Evolutionary conservation across 2,888 invertebrate genomes (phyloP), one percentile per base, ranked within the genome.

Genomic region (Xylota segnis): DNA sequence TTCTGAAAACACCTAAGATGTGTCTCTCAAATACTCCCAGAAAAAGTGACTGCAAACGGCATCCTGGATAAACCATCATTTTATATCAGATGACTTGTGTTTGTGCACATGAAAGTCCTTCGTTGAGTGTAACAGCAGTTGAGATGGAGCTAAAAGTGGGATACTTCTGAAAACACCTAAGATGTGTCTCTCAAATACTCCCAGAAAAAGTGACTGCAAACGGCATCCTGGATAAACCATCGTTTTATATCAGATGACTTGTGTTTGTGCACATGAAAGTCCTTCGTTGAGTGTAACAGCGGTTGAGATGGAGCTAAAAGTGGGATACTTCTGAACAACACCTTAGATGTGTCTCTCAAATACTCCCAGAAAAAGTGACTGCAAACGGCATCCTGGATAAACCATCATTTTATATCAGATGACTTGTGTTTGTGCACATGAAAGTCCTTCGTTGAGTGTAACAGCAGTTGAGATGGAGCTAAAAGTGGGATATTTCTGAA

Each of bases 11-110:
- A 12, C 50, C 2, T 50, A 23, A 4, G 50, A 50, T 23, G 23
- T 50, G 50, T 50, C 50, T 50, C 50, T 50, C 50, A 50, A 50
- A 50, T 50, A 23, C 50, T 50, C 50, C 50, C 10, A 50, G 50
- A 50, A 12, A 3, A 50, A 50, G 18, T 50, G 45, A 45, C 16
- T 45, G 45, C 45, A 4, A 45, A 45, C 45, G 45, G 45, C 45
- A 45, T 45, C 45, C 45, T 45, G 45, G 45, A 7, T 45, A 45
- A 16, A 45, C 16, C 16, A 45, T 45, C 45, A 16, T 45, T 45
- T 45, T 45, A 45, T 45, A 16, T 16, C 45, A 45, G 45, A 45
- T 18, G 45, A 45, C 45, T 45, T 45, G 16, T 45, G 45, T 45
- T 45, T 45, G 45, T 45, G 45, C 45, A 45, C 45, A 45, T 16